Conservation (phyloP, 1,140 invertebrate genomes). For the Euborellia annulipes region DNA sequence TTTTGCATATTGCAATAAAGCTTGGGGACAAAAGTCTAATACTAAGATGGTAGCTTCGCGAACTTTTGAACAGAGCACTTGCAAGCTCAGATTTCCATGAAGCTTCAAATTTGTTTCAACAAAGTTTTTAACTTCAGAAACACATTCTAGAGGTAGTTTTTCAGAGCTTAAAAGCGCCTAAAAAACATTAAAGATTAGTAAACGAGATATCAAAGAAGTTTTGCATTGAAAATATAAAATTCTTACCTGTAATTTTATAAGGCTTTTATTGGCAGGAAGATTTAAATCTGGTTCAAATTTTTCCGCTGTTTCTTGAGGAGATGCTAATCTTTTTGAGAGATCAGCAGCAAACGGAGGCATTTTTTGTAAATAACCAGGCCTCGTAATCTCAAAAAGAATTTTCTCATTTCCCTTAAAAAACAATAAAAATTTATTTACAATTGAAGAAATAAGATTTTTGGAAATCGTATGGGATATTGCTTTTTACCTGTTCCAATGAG, state of each 20-base stretch:
- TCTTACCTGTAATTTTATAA: constrained; percentile 16
- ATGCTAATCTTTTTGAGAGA: constrained; percentile 3
- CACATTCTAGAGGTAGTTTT: constrained; percentile 26
- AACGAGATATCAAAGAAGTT: neutral
- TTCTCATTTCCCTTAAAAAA: too few species aligned
- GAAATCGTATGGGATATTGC: too few species aligned
- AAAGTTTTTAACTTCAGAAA: constrained; percentile 28
- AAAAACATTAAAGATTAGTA: constrained; percentile 15
- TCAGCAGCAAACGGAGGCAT: constrained; percentile 13
- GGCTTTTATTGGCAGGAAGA: constrained; percentile 5
- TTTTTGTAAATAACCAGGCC: constrained; percentile 12
- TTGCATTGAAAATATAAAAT: neutral
- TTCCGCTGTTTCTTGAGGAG: neutral
- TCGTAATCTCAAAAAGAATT: constrained; percentile 11
- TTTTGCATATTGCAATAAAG: constrained; percentile 37
- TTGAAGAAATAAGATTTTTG: too few species aligned
- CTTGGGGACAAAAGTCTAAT: constrained; percentile 36
- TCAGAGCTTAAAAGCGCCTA: constrained; percentile 28
- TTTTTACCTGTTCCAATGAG: constrained; percentile 1
- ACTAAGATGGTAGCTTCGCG: constrained; percentile 24
- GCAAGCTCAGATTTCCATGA: constrained; percentile 26
- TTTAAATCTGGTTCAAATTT: constrained; percentile 4
- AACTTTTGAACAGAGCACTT: constrained; percentile 23
- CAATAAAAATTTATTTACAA: too few species aligned
- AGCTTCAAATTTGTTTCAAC: constrained; percentile 25